Percentiles rank a stretch among this genome's conserved stretches.
These are phyloP conservation scores for Gadus chalcogrammus DNA, from an alignment of 2,113 vertebrate species.

Conservation along the genomic window DNA sequence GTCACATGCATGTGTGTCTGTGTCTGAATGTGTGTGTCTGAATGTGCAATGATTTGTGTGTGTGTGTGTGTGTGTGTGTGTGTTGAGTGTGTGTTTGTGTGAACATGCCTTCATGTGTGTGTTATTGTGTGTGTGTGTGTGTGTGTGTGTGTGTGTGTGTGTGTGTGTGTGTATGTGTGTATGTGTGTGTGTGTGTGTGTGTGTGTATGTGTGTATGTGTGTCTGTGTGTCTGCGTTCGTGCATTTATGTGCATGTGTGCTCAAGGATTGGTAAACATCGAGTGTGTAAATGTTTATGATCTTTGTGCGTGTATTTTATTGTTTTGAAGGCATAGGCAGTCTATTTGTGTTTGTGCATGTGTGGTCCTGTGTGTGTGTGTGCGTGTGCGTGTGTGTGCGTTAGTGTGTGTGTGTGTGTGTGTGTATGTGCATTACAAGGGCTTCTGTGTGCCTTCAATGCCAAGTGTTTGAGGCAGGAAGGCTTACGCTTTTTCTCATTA, in stretches of 20 bases:
- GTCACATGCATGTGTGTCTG: background rate
- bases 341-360: too few relatives aligned
- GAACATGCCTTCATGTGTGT: background rate
- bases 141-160: too few relatives aligned
- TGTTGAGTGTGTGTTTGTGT: background rate
- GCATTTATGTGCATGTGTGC: background rate
- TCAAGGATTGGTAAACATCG: too few relatives aligned
- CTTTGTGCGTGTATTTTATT: too few relatives aligned
- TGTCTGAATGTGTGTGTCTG: too few relatives aligned
- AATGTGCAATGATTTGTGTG: too few relatives aligned
- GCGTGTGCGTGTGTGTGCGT: background rate
- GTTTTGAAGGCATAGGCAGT: too few relatives aligned
- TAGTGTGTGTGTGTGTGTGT: background rate
- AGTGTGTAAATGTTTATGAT: too few relatives aligned
- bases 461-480: conserved; percentile 1
- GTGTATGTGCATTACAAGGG: background rate
- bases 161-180: too few relatives aligned
- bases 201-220: background rate
- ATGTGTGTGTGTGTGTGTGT: background rate
- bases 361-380: too few relatives aligned
- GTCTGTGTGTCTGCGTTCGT: background rate
- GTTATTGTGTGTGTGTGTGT: background rate
- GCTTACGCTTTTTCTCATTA: conserved; percentile 7
- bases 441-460: conserved; percentile 4
- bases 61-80: too few relatives aligned